Base-by-base conservation (phyloP, 2,113 vertebrate species). In the Equus przewalskii region DNA sequence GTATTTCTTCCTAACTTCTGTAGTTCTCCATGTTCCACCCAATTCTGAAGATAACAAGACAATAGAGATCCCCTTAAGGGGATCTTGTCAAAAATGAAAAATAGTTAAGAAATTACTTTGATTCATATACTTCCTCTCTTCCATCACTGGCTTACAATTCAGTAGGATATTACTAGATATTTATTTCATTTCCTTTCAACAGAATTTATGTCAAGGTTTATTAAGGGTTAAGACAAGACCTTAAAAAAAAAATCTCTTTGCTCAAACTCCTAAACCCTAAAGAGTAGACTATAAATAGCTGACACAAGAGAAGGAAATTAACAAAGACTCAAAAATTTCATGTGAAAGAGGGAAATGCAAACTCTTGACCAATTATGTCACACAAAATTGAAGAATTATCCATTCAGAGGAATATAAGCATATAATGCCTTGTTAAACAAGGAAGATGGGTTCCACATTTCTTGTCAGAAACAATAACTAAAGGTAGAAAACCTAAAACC, bases 141-240 rank as follows among this genome's bases (percentile, higher is more conserved):
- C 95, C 86, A 91, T 96, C 96, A 98, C 97, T 97, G 98, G 91
- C 91, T 98, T 98, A 96, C 94, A 98, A 98, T 97, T 98, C 96
- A 80, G 97, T 98, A 97, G 1, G 7, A 98, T 98, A 98, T 98
- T 91, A 84, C 94, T 94, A 97, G 96, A 97, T 97, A 98, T 98
- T 97, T 98, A 97, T 98, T 99, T 98, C 98, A 98, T 97, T 98
- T 97, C 98, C 99, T 99, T 99, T 99, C 99, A 99, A 99, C 97
- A 98, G 82, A 98, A 98, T 97, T 89, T 98, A 98, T 98, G 98
- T 99, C 98, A 98, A 97, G 65, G 92, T 98, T 99, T 98, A 98
- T 98, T 98, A 98, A 98, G 97, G 96, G 98, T 99, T 99, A 98
- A 98, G 98, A 99, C 98, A 97, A 98, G 97, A 98, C 54, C 78